Conservation (phyloP, 64 coral and sea anemone species). For the Anthopleura sola region DNA sequence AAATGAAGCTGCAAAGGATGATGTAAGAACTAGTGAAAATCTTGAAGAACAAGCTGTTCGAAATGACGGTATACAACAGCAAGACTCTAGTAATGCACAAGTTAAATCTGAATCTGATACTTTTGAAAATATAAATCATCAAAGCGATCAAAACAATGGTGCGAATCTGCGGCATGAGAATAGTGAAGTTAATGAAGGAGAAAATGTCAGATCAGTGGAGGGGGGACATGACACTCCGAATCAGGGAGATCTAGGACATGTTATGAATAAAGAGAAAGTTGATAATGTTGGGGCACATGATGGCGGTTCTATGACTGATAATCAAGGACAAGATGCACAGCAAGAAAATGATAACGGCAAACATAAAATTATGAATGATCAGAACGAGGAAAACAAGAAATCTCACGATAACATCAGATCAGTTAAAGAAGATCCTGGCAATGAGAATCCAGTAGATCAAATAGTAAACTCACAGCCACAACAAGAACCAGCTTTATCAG, state of each 20-base stretch:
- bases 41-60: not conserved
- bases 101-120: not conserved
- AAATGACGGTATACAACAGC: not conserved
- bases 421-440: not conserved
- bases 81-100: not conserved
- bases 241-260: not conserved
- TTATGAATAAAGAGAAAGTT: not conserved
- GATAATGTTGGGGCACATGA: not conserved
- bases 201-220: not conserved
- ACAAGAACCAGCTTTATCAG: not conserved
- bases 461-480: not conserved
- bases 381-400: not conserved
- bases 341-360: not conserved
- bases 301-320: not conserved
- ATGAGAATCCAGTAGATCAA: not conserved
- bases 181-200: not conserved
- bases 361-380: not conserved
- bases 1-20: not conserved
- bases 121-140: not conserved
- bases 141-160: not conserved
- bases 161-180: no score
- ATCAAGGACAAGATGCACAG: not conserved
- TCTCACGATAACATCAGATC: not conserved
- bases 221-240: not conserved
- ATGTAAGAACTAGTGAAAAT: conserved; percentile 7